Percentiles rank a stretch among this genome's conserved stretches.
These are phyloP conservation scores for Nothocercus nigrocapillus DNA, from an alignment of 2,113 vertebrate genomes.

Conservation along the genomic window DNA sequence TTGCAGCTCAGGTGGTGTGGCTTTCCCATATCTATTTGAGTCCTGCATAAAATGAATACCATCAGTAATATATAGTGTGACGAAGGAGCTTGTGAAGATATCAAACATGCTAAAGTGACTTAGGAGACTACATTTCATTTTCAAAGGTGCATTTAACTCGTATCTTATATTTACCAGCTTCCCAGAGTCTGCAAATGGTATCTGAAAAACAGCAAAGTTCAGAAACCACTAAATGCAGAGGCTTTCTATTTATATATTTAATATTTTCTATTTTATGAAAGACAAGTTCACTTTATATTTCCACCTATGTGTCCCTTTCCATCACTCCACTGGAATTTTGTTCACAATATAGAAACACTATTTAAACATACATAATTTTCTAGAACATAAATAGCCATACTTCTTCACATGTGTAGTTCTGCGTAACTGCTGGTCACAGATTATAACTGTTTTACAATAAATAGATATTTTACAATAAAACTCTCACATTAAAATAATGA, in stretches of 20 bases:
- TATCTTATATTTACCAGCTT: background rate
- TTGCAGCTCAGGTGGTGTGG: background rate
- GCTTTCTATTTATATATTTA: background rate
- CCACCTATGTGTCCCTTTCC: background rate
- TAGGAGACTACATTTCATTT: background rate
- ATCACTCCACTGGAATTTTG: background rate
- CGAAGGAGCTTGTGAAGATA: background rate
- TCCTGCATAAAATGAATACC: background rate
- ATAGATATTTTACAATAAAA: background rate
- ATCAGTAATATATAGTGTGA: background rate
- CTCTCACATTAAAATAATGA: background rate
- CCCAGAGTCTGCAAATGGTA: background rate
- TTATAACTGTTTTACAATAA: background rate
- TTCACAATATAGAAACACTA: background rate
- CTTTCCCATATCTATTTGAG: background rate
- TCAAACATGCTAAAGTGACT: background rate
- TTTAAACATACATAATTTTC: background rate
- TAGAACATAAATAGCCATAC: background rate
- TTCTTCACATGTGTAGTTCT: accelerated
- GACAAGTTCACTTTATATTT: background rate
- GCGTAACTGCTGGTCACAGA: background rate
- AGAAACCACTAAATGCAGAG: background rate
- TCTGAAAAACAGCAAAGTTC: background rate
- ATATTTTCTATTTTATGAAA: background rate
- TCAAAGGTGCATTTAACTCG: background rate